phyloP scores from a whole-genome alignment of 92 coral and sea anemone genomes.

The Porites divaricata region DNA sequence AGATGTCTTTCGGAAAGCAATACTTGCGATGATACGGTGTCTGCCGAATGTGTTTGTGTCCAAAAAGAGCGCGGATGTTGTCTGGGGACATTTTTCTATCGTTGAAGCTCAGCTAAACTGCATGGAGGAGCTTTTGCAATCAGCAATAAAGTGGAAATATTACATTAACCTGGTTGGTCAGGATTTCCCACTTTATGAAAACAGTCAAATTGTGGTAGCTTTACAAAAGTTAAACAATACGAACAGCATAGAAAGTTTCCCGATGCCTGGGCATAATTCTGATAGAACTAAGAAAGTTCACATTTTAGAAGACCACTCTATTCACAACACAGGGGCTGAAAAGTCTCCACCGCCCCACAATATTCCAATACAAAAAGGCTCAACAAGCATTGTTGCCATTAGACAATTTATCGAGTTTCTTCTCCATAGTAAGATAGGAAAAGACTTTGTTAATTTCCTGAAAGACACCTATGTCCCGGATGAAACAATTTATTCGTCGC shows the following conservation, averaged over 20 bases:
- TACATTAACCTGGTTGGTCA: constrained; percentile 70
- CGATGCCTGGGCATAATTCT: constrained; percentile 3
- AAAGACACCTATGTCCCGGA: constrained; percentile 54
- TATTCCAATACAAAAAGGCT: constrained; percentile 48
- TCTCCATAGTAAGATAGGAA: constrained; percentile 29
- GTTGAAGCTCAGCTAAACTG: constrained; percentile 62
- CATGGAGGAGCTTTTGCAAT: constrained; percentile 56
- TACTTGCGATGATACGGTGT: constrained; percentile 52
- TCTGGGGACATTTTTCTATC: constrained; percentile 62
- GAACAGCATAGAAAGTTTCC: constrained; percentile 45
- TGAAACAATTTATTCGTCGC: constrained; percentile 42
- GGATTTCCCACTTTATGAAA: constrained; percentile 75
- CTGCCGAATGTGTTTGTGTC: constrained; percentile 72
- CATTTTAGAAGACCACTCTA: background rate
- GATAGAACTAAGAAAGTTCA: constrained; percentile 1
- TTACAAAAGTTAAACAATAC: constrained; percentile 40
- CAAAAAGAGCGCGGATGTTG: constrained; percentile 30
- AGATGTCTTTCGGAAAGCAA: constrained; percentile 25
- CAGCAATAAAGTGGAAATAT: constrained; percentile 64
- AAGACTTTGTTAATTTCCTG: constrained; percentile 45
- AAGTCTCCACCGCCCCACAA: constrained; percentile 51
- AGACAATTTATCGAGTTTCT: constrained; percentile 44
- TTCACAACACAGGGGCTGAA: background rate
- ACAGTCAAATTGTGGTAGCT: constrained; percentile 57
- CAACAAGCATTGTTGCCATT: constrained; percentile 37